Evolutionary conservation across 1,140 invertebrate species (phyloP).

Genomic region (Sycobia sp.): DNA sequence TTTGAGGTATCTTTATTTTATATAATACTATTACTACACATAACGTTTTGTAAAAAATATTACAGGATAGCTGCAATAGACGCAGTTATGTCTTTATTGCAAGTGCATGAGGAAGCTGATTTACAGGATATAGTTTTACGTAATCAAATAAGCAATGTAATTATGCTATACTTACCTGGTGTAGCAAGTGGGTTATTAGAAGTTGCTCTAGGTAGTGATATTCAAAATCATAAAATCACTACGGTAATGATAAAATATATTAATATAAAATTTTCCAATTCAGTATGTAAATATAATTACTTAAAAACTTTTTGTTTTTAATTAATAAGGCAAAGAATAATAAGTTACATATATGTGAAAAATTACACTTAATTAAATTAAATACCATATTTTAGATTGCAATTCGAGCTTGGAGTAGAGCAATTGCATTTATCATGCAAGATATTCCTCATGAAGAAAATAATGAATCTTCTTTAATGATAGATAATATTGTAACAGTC

Average conservation of each 20-base stretch:
- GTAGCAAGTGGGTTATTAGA: conserved; percentile 65
- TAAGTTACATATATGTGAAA: not conserved
- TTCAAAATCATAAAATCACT: conserved; percentile 67
- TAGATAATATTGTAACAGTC: conserved; percentile 23
- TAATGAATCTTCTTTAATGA: not conserved
- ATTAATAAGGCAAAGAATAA: too few species aligned
- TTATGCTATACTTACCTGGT: conserved; percentile 69
- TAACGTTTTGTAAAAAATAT: conserved; percentile 18
- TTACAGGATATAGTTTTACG: conserved; percentile 54
- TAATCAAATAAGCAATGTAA: conserved; percentile 62
- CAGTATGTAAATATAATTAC: too few species aligned
- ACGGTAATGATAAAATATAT: conserved; percentile 56
- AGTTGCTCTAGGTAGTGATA: conserved; percentile 63
- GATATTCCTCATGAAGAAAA: conserved; percentile 46
- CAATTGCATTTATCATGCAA: conserved; percentile 60
- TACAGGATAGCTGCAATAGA: conserved; percentile 65
- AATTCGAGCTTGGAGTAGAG: conserved; percentile 59
- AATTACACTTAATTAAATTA: not conserved
- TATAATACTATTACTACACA: conserved; percentile 16
- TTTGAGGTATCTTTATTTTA: conserved; percentile 60
- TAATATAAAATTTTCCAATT: conserved; percentile 26
- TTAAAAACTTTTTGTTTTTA: too few species aligned
- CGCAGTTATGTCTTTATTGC: conserved; percentile 65
- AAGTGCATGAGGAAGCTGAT: conserved; percentile 59
- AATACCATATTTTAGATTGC: conserved; percentile 49